Evolutionary conservation across 2,113 vertebrate genomes (phyloP).

Genomic region (Bubo bubo): DNA sequence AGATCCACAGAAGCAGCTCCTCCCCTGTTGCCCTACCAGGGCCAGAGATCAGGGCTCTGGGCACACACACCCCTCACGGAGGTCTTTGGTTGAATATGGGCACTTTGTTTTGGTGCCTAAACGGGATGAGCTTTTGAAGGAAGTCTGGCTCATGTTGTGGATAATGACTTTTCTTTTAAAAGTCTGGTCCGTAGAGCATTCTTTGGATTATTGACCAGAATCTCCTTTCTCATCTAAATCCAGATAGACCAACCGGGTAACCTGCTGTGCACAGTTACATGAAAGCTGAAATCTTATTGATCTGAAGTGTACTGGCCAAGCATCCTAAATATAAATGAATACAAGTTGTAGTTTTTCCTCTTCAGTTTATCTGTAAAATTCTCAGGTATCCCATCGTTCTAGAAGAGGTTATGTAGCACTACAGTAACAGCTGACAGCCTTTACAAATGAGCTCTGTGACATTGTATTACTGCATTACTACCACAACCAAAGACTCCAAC

Average conservation of each 20-base stretch:
- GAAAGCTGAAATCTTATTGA: background rate
- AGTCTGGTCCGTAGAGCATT: background rate
- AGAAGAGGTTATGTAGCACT: background rate
- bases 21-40: background rate
- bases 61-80: background rate
- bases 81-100: background rate
- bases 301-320: background rate
- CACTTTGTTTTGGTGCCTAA: slow-evolving; percentile 26
- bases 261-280: slow-evolving; percentile 6
- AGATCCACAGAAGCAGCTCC: background rate
- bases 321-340: background rate
- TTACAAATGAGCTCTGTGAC: background rate
- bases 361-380: background rate
- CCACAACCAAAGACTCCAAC: background rate
- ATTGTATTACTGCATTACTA: background rate
- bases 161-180: background rate
- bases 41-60: background rate
- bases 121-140: background rate
- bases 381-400: background rate
- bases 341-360: background rate
- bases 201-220: slow-evolving; percentile 19
- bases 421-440: background rate
- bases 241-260: background rate
- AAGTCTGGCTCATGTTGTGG: background rate
- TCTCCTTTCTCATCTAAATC: slow-evolving; percentile 40